phyloP scores from a whole-genome alignment of 2,888 invertebrate genomes.

The Ectemnius cavifrons region DNA sequence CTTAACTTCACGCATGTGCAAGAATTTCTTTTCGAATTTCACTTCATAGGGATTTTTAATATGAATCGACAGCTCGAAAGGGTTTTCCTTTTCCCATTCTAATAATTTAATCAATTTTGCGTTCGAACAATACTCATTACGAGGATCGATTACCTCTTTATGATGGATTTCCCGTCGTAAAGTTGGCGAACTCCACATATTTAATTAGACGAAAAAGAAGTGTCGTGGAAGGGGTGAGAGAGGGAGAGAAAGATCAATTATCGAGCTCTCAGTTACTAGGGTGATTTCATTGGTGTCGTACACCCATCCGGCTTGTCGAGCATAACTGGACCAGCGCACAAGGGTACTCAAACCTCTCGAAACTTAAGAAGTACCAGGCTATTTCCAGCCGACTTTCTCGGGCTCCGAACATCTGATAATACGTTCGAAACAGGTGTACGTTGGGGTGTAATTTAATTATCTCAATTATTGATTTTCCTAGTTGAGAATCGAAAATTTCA shows the following conservation, averaged over 20 bases:
- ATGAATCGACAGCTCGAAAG: too few species aligned
- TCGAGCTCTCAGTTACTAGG: neutral
- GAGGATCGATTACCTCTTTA: too few species aligned
- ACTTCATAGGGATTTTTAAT: too few species aligned
- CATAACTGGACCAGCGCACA: conserved; percentile 13
- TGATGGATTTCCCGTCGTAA: too few species aligned
- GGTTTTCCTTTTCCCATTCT: too few species aligned
- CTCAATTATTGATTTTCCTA: conserved; percentile 30
- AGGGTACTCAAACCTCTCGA: conserved; percentile 22
- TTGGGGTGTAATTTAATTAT: conserved; percentile 39
- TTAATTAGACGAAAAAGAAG: too few species aligned
- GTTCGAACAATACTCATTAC: too few species aligned
- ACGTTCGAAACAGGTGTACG: conserved; percentile 40
- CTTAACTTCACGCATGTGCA: too few species aligned
- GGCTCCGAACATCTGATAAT: conserved; percentile 43
- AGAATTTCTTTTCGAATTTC: too few species aligned
- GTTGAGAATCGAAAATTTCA: too few species aligned
- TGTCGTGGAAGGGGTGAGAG: neutral
- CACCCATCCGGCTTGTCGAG: conserved; percentile 25
- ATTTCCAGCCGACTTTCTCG: conserved; percentile 35
- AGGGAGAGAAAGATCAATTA: neutral
- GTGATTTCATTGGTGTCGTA: conserved; percentile 46
- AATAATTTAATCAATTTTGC: too few species aligned
- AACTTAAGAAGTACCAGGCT: conserved; percentile 32
- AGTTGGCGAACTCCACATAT: too few species aligned